A percentile compares a stretch with the other conserved stretches of the same genome.
These are phyloP conservation scores for Chionis minor DNA, from an alignment of 2,113 vertebrate species.

Conservation along the genomic window DNA sequence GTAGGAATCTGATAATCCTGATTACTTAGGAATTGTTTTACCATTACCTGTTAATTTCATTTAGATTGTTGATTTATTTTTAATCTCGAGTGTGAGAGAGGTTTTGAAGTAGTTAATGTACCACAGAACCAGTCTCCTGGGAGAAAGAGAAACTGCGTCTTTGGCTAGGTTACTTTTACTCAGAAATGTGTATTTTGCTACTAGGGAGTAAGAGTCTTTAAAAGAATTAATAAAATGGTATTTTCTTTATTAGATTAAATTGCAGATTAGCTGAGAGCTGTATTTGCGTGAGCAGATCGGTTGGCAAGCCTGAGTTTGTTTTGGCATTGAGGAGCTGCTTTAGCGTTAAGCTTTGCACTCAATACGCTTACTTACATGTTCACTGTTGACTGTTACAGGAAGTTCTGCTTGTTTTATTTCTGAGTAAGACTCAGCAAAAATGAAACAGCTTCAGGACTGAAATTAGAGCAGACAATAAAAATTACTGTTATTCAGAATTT, in stretches of 20 bases:
- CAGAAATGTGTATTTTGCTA: not conserved
- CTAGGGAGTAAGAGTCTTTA: not conserved
- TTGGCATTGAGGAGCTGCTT: not conserved
- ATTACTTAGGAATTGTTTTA: not conserved
- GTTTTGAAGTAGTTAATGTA: not conserved
- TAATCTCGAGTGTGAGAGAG: not conserved
- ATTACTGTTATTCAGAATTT: not conserved
- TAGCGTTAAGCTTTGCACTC: not conserved
- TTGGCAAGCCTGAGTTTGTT: slow-evolving; percentile 17
- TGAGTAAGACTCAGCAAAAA: not conserved
- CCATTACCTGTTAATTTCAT: not conserved
- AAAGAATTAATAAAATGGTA: not conserved
- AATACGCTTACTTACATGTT: not conserved
- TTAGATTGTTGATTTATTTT: not conserved
- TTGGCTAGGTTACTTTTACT: not conserved
- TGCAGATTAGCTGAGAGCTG: not conserved
- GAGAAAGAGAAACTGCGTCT: not conserved
- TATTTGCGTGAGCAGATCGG: not conserved
- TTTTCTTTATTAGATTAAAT: not conserved
- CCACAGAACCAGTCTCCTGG: not conserved
- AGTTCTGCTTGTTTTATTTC: not conserved
- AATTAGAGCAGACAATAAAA: not conserved
- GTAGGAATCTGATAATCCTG: not conserved
- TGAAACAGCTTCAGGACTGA: not conserved
- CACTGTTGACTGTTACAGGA: not conserved